phyloP scores from a whole-genome alignment of 2,113 vertebrate genomes.

The Reinhardtius hippoglossoides region DNA sequence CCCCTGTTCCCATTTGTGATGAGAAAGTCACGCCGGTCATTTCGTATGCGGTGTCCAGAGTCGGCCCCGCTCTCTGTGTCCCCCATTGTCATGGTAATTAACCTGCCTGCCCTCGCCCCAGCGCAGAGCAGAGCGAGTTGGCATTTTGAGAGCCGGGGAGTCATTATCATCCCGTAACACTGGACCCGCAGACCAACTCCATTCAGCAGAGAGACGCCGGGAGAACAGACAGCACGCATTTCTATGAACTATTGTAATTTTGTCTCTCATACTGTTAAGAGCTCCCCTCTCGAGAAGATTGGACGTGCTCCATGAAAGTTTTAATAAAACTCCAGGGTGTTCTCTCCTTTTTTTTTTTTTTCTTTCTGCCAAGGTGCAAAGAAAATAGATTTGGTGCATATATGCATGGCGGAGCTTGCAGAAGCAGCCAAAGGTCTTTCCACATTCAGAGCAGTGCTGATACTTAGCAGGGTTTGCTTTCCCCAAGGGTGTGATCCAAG shows the following conservation, averaged over 20 bases:
- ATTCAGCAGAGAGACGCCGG: slow-evolving; percentile 66
- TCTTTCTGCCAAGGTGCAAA: slow-evolving; percentile 48
- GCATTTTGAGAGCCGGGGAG: slow-evolving; percentile 80
- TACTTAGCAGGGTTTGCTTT: slow-evolving; percentile 53
- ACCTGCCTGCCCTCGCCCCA: slow-evolving; percentile 82
- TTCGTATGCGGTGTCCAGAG: slow-evolving; percentile 76
- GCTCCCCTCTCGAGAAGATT: slow-evolving; percentile 61
- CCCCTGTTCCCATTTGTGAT: slow-evolving; percentile 77
- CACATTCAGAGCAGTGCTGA: slow-evolving; percentile 59
- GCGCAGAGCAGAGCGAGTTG: slow-evolving; percentile 80
- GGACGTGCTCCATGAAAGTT: slow-evolving; percentile 48
- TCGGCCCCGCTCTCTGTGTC: slow-evolving; percentile 70
- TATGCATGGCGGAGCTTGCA: slow-evolving; percentile 21
- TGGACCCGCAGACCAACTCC: slow-evolving; percentile 71
- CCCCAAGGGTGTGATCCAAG: slow-evolving; percentile 61
- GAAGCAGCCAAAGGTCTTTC: slow-evolving; percentile 65
- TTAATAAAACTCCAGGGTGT: slow-evolving; percentile 47
- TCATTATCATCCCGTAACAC: slow-evolving; percentile 85
- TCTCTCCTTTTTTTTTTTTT: slow-evolving; percentile 41
- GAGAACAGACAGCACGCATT: slow-evolving; percentile 58
- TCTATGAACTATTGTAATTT: slow-evolving; percentile 70
- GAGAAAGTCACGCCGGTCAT: slow-evolving; percentile 76
- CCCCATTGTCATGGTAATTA: slow-evolving; percentile 87
- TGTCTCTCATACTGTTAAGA: slow-evolving; percentile 53
- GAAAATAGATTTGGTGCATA: slow-evolving; percentile 53